A percentile compares a stretch with the other conserved stretches of the same genome.
Conservation (phyloP, 1,140 invertebrate genomes). For the Adoxophyes honmai region DNA sequence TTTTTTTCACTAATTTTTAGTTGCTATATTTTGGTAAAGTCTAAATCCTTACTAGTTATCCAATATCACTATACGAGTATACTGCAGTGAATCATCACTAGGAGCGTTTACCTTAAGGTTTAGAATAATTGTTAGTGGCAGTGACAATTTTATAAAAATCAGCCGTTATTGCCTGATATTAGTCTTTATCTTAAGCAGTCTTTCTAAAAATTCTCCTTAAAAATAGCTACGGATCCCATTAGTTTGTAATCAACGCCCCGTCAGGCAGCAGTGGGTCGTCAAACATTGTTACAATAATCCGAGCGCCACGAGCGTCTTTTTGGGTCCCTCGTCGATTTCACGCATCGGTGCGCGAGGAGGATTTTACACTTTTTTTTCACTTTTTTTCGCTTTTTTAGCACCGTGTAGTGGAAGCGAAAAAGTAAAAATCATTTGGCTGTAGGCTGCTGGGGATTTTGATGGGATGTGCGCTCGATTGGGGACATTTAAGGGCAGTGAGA, state of each 20-base stretch:
- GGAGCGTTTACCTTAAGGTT: too few species aligned
- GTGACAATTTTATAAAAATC: too few species aligned
- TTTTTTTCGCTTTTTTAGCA: neutral
- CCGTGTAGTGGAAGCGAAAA: conserved; percentile 4
- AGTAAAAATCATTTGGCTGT: neutral
- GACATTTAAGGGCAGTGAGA: neutral
- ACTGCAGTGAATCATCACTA: too few species aligned
- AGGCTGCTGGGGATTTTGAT: neutral
- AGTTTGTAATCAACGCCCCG: conserved; percentile 7
- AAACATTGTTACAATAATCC: conserved; percentile 15
- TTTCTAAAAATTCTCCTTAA: too few species aligned
- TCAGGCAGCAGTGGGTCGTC: neutral
- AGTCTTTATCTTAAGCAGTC: too few species aligned
- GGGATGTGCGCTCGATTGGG: neutral
- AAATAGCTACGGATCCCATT: conserved; percentile 1
- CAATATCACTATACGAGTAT: too few species aligned
- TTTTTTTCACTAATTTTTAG: too few species aligned
- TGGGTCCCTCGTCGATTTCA: conserved; percentile 12
- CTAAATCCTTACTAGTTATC: too few species aligned
- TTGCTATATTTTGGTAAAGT: too few species aligned
- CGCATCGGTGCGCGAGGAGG: neutral
- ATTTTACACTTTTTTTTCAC: neutral
- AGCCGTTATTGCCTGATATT: too few species aligned
- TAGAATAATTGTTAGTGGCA: too few species aligned
- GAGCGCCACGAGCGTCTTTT: conserved; percentile 2